Evolutionary conservation across 2,113 vertebrate species (phyloP), one percentile per base, ranked within the genome.

Genomic region (Vidua chalybeata): DNA sequence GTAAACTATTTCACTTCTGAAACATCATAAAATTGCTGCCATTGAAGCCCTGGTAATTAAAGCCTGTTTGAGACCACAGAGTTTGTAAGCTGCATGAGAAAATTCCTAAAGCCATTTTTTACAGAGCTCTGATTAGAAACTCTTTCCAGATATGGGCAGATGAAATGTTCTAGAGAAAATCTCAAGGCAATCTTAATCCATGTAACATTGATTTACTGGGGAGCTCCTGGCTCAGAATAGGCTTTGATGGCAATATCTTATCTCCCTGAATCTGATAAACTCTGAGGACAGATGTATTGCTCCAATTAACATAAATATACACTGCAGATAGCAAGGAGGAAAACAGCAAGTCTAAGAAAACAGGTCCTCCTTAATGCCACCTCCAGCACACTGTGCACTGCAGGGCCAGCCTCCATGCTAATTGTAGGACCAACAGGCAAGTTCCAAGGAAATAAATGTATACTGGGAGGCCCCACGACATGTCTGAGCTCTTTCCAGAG

Each of bases 281-380:
- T 93, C 95, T 84, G 96, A 95, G 93, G 95, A 95, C 93, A 96
- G 96, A 97, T 87, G 86, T 93, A 96, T 94, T 81, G 86, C 94
- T 92, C 78, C 94, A 95, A 97, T 97, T 95, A 96, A 67, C 89
- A 91, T 94, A 67, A 96, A 90, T 80, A 81, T 14, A 92, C 58
- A 58, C 89, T 82, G 89, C 62, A 91, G 91, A 94, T 91, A 94
- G 74, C 61, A 41, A 68, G 58, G 61, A 89, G 66, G 45, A 63
- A 89, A 96, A 87, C 66, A 89, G 71, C 43, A 63, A 63, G 31
- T 18, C 75, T 75, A 18, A 72, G 80, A 90, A 93, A 94, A 81
- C 61, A 92, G 41, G 45, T 86, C 61, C 93, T 84, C 88, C 73
- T 78, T 84, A 68, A 87, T 75, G 80, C 84, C 61, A 78, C 91